Base-by-base conservation (phyloP, 1,140 invertebrate genomes). In the Drosophila yakuba region DNA sequence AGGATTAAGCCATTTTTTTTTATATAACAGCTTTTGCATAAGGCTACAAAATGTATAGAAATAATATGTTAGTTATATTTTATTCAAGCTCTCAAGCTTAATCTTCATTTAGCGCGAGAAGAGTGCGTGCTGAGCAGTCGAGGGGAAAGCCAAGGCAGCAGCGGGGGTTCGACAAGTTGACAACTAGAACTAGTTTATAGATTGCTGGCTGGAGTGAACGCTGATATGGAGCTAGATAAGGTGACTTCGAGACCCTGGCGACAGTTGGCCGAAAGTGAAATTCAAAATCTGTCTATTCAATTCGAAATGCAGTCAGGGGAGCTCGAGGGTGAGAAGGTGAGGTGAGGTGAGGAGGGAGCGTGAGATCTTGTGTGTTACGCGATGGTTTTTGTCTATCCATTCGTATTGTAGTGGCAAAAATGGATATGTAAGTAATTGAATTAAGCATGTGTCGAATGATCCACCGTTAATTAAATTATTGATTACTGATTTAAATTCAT, bases 391-490 rank as follows among this genome's bases (percentile, higher is more conserved):
- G 17, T 48, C 44, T 36, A 28, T 59, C 45, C 50, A 57, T 32
- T 43, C 52, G 28, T 25, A 44, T 23, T 54, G 15, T 36, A 36
- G 50, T 20, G 50, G 41, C 57, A 54, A 59, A 48, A 67, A 63
- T 80, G 55, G 76, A 69, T 72, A 59, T 80, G 59, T 79, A 78
- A 79, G 56, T 58, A 82, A 82, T 85, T 85, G 71, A 80, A 73
- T 82, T 80, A 75, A 83, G 72, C 62, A 82, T 78, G 78, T 78
- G 84, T 86, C 82, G 88, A 90, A 90, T 80, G 78, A 90, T 86
- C 86, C 86, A 90, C 86, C 86, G 86, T 90, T 90, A 80, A 82
- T 90, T 86, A 77, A 90, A 90, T 86, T 79, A 90, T 84, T 82
- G 89, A 78, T 71, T 78, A 74, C 90, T 73, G 78, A 81, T 85